These are phyloP conservation scores for Percina caprodes DNA, from an alignment of 2,113 vertebrate genomes.

Conservation along the genomic window DNA sequence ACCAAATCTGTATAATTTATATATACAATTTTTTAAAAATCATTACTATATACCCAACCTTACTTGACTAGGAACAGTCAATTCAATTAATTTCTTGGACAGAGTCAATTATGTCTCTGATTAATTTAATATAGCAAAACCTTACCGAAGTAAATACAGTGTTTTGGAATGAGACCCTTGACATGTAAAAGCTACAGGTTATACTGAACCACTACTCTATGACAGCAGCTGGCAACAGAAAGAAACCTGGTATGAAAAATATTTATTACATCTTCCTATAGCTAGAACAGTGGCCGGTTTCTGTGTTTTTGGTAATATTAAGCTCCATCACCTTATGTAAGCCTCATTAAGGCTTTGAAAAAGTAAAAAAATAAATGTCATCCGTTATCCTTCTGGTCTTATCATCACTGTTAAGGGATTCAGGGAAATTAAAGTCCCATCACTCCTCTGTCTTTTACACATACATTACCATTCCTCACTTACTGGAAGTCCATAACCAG, in stretches of 20 bases:
- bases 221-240: neutral
- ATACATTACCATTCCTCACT: conserved; percentile 26
- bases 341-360: conserved; percentile 42
- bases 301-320: conserved; percentile 5
- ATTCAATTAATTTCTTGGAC: neutral
- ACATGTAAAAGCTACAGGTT: neutral
- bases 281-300: conserved; percentile 1
- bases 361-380: conserved; percentile 33
- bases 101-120: neutral
- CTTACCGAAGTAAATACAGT: neutral
- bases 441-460: conserved; percentile 42
- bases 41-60: no score
- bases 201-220: neutral
- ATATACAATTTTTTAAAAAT: no score
- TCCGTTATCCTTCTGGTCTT: conserved; percentile 57
- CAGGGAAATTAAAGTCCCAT: conserved; percentile 58
- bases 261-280: conserved; percentile 3
- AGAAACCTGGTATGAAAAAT: neutral
- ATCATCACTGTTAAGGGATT: conserved; percentile 66
- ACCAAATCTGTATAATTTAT: neutral
- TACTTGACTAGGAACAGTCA: neutral
- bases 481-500: conserved; percentile 33
- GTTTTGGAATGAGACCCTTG: neutral
- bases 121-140: neutral
- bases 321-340: conserved; percentile 21